These are phyloP conservation scores for Coremacera marginata DNA, from an alignment of 2,888 invertebrate species.

Conservation along the genomic window DNA sequence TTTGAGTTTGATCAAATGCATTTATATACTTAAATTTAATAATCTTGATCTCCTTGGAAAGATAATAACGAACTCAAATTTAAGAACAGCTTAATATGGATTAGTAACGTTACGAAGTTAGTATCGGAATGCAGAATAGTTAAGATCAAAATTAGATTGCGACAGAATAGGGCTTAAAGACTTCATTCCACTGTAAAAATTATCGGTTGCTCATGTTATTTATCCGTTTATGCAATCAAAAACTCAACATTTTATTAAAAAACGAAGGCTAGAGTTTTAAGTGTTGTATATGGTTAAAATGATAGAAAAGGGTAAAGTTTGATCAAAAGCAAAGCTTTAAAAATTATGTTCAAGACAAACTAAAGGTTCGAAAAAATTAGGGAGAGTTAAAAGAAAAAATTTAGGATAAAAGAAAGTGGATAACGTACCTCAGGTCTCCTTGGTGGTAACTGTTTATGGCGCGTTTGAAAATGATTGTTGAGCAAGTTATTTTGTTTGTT, in stretches of 20 bases:
- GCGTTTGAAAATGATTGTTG: neutral
- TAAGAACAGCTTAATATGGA: no score
- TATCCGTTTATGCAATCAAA: neutral
- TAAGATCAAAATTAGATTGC: no score
- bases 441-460: slow-evolving; percentile 79
- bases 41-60: no score
- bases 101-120: no score
- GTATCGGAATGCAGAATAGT: no score
- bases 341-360: slow-evolving; percentile 38
- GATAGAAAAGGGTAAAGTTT: slow-evolving; percentile 1
- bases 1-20: no score
- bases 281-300: neutral
- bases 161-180: no score
- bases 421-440: slow-evolving; percentile 90
- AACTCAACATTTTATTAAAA: neutral
- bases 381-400: slow-evolving; percentile 37
- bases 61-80: no score
- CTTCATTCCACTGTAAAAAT: no score
- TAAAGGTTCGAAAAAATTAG: slow-evolving; percentile 46
- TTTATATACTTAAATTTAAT: no score
- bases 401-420: slow-evolving; percentile 40
- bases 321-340: slow-evolving; percentile 32
- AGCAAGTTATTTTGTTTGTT: slow-evolving; percentile 28
- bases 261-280: neutral
- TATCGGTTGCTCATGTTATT: no score